These are phyloP conservation scores for Luehdorfia chinensis DNA, from an alignment of 1,140 invertebrate genomes.

Conservation along the genomic window DNA sequence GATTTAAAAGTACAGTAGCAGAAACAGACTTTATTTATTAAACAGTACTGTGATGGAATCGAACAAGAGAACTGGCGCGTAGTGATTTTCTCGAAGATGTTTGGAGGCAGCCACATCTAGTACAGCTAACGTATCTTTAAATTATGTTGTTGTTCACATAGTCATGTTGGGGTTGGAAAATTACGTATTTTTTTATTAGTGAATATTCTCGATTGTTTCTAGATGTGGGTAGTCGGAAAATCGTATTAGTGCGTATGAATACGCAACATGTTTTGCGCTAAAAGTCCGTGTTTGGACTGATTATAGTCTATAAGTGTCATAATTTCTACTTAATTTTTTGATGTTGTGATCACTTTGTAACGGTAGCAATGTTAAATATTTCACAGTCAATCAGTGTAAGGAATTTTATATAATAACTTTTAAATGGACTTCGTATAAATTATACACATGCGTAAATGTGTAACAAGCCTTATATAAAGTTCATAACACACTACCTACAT, in stretches of 20 bases:
- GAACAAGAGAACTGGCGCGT: not conserved
- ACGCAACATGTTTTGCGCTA: not conserved
- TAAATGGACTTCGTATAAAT: too few species aligned
- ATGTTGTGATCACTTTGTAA: conserved; percentile 14
- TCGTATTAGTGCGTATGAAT: not conserved
- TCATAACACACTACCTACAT: too few species aligned
- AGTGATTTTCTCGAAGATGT: not conserved
- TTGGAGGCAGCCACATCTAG: not conserved
- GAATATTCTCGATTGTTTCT: not conserved
- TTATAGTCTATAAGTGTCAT: conserved; percentile 14
- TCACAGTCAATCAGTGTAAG: not conserved
- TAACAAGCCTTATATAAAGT: too few species aligned
- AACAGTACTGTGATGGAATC: too few species aligned
- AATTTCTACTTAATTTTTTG: conserved; percentile 13
- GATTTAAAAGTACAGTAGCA: not conserved
- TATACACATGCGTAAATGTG: too few species aligned
- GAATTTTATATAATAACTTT: not conserved
- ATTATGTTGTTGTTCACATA: not conserved
- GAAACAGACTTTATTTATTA: not conserved
- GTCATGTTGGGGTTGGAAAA: not conserved
- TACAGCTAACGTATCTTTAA: not conserved
- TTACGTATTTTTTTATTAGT: not conserved
- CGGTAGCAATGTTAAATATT: not conserved
- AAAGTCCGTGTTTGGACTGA: not conserved
- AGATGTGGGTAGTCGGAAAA: conserved; percentile 7